A percentile compares a stretch with the other conserved stretches of the same genome.
Evolutionary conservation across 2,113 vertebrate species (phyloP).

Genomic region (Spea multiplicata): DNA sequence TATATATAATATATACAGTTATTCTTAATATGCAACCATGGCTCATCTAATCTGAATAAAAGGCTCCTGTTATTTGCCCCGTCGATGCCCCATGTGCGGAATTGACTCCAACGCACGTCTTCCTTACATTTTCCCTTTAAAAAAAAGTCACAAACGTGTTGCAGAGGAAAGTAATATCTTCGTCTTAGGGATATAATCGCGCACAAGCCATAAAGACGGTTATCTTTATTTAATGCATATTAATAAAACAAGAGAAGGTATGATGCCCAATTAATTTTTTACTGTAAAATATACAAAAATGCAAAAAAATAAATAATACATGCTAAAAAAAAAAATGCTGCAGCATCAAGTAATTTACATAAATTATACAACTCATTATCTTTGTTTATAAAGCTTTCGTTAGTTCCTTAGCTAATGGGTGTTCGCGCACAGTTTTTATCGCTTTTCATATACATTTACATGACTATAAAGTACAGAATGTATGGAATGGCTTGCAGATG

Average conservation of each 20-base stretch:
- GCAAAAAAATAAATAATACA: constrained; percentile 59
- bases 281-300: constrained; percentile 57
- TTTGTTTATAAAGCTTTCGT: constrained; percentile 62
- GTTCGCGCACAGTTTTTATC: neutral
- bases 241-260: constrained; percentile 54
- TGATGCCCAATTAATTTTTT: constrained; percentile 60
- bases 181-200: constrained; percentile 22
- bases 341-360: constrained; percentile 63
- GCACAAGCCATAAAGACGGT: constrained; percentile 2
- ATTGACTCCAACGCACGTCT: no score
- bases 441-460: neutral
- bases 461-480: neutral
- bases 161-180: neutral
- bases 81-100: no score
- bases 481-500: no score
- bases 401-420: constrained; percentile 58
- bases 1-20: no score
- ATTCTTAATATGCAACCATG: no score
- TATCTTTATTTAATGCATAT: constrained; percentile 42
- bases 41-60: no score
- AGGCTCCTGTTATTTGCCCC: no score
- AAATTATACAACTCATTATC: constrained; percentile 70
- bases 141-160: neutral
- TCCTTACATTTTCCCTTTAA: no score
- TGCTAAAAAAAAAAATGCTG: constrained; percentile 56